Evolutionary conservation across 2,888 invertebrate species (phyloP).

Genomic region (Amphipoea lucens): DNA sequence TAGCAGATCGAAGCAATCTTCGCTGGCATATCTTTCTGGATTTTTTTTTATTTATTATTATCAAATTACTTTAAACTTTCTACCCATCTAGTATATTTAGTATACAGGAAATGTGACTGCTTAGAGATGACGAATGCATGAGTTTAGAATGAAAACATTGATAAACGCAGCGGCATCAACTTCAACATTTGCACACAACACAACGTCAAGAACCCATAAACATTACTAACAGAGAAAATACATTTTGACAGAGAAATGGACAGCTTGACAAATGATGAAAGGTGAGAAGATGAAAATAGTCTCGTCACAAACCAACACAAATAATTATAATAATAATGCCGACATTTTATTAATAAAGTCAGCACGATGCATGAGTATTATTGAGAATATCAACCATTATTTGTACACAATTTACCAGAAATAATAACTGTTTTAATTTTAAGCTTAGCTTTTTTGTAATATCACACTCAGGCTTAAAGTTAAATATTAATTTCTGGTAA

Average conservation of each 20-base stretch:
- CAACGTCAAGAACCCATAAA: slow-evolving; percentile 57
- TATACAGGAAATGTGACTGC: slow-evolving; percentile 10
- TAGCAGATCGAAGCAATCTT: slow-evolving; percentile 17
- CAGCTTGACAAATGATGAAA: slow-evolving; percentile 78
- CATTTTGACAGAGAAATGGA: slow-evolving; percentile 85
- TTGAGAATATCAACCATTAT: slow-evolving; percentile 39
- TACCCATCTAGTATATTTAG: slow-evolving; percentile 7
- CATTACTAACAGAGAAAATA: slow-evolving; percentile 76
- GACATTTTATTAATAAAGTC: slow-evolving; percentile 26
- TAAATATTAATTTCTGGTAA: slow-evolving; percentile 58
- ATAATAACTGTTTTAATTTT: slow-evolving; percentile 43
- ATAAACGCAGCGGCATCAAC: slow-evolving; percentile 27
- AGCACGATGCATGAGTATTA: slow-evolving; percentile 81
- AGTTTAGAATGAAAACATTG: slow-evolving; percentile 25
- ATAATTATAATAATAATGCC: slow-evolving; percentile 46
- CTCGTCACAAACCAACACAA: slow-evolving; percentile 53
- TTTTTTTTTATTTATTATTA: slow-evolving; percentile 10
- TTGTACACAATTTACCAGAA: slow-evolving; percentile 56
- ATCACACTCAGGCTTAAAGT: slow-evolving; percentile 40
- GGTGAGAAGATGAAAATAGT: slow-evolving; percentile 77
- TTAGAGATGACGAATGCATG: slow-evolving; percentile 49
- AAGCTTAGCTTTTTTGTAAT: slow-evolving; percentile 27
- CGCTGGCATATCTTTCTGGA: slow-evolving; percentile 15
- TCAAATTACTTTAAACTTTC: background rate
- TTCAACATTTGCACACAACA: slow-evolving; percentile 56